A percentile compares a stretch with the other conserved stretches of the same genome.
Conservation (phyloP, 2,113 vertebrate species). For the Glaucidium brasilianum region DNA sequence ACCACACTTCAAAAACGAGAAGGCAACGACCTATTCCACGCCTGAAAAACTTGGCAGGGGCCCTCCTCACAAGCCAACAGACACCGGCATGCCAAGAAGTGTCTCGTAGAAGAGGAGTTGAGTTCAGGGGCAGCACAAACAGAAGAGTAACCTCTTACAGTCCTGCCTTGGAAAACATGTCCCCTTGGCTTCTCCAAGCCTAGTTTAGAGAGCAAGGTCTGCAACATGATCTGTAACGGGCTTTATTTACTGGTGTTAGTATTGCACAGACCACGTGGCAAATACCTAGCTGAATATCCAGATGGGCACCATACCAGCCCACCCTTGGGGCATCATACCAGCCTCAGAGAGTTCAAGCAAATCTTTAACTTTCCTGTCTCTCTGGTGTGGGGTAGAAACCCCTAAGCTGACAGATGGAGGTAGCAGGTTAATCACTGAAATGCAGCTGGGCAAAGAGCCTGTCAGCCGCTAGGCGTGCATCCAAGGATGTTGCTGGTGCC, state of each 20-base stretch:
- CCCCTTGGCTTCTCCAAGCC: not conserved
- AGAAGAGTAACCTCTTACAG: not conserved
- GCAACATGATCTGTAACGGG: not conserved
- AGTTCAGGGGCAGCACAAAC: not conserved
- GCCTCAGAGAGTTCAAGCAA: not conserved
- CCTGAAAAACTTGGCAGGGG: constrained; percentile 17
- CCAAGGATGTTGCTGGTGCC: not conserved
- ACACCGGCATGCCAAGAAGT: rapidly evolving
- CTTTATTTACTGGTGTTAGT: not conserved
- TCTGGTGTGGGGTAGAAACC: not conserved
- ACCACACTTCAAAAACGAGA: not conserved
- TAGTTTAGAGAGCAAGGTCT: not conserved
- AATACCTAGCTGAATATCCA: not conserved
- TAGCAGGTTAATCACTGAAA: not conserved
- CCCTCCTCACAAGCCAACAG: not conserved
- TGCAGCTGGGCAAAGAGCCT: not conserved
- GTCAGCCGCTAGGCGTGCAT: not conserved
- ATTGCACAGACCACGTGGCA: rapidly evolving
- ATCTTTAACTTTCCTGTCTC: not conserved
- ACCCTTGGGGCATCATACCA: not conserved
- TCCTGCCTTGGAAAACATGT: not conserved
- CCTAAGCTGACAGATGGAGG: not conserved
- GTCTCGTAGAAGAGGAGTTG: not conserved
- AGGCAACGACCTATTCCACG: not conserved
- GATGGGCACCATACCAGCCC: not conserved